Conservation (phyloP, 2,113 vertebrate species). For the Oxyura jamaicensis region DNA sequence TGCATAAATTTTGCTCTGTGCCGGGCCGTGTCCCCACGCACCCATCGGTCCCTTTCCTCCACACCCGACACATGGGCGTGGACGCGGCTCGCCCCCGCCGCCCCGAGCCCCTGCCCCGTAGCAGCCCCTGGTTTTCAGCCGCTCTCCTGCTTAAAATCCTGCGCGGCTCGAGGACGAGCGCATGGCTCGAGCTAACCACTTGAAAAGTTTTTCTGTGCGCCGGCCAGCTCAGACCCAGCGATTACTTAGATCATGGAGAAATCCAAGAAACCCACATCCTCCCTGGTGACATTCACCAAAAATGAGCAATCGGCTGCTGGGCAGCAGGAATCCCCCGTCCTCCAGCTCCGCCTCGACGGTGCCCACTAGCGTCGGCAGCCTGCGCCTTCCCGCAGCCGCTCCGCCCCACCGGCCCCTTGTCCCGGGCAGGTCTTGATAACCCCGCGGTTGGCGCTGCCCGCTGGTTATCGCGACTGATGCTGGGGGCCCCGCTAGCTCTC, state of each 20-base stretch:
- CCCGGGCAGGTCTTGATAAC: not conserved
- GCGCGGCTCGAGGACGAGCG: not conserved
- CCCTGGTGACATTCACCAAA: constrained; percentile 15
- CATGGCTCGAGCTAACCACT: not conserved
- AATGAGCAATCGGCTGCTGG: not conserved
- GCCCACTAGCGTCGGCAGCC: not conserved
- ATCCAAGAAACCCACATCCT: constrained; percentile 60
- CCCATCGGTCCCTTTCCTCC: not conserved
- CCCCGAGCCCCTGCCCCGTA: not conserved
- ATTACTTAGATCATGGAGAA: constrained; percentile 54
- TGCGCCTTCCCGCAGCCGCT: not conserved
- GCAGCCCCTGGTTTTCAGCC: not conserved
- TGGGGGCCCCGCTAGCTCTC: not conserved
- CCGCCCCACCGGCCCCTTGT: too few relatives aligned
- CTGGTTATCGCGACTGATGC: not conserved
- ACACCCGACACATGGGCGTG: not conserved
- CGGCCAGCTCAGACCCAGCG: constrained; percentile 6
- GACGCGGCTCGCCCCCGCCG: too few relatives aligned
- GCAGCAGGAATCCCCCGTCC: not conserved
- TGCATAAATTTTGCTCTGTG: constrained; percentile 23
- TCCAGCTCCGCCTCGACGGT: not conserved
- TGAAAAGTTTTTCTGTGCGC: not conserved
- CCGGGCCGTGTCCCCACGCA: not conserved
- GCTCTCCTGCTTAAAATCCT: not conserved
- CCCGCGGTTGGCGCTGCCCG: not conserved